Conservation (phyloP, 2,888 invertebrate species). For the Pyrocoelia pectoralis region DNA sequence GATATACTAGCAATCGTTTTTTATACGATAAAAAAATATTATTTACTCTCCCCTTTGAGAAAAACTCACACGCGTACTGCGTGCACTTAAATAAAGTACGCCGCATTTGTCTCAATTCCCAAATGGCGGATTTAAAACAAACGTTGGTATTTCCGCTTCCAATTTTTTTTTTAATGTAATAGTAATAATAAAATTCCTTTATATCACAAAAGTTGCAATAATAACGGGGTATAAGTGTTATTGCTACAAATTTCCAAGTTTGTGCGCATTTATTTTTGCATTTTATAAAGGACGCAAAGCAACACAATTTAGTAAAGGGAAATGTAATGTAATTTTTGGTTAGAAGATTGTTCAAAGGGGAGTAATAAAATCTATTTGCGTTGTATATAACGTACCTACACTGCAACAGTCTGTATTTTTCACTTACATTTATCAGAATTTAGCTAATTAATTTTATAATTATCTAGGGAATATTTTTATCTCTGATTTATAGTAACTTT, state of each 20-base stretch:
- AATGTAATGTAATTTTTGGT: background rate
- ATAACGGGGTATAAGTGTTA: background rate
- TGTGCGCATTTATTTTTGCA: background rate
- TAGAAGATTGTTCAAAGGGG: constrained; percentile 1
- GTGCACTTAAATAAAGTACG: no score
- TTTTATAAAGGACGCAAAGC: background rate
- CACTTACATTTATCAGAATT: constrained; percentile 1
- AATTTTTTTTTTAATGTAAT: no score
- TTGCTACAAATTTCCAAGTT: background rate
- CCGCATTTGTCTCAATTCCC: no score
- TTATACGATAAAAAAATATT: no score
- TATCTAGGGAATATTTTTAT: background rate
- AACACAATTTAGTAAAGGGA: background rate
- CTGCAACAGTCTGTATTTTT: background rate
- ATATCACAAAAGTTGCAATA: background rate
- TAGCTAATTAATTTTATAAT: constrained; percentile 6
- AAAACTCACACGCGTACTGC: no score
- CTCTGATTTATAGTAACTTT: background rate
- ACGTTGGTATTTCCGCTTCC: no score
- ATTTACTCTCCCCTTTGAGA: no score
- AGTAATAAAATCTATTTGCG: background rate
- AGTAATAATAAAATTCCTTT: no score
- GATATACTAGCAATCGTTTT: no score
- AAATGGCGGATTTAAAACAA: no score
- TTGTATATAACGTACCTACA: background rate